Evolutionary conservation across 2,797 vertebrate genomes (phyloP), one percentile per base, ranked within the genome.

Genomic region (Hyperoplus immaculatus): DNA sequence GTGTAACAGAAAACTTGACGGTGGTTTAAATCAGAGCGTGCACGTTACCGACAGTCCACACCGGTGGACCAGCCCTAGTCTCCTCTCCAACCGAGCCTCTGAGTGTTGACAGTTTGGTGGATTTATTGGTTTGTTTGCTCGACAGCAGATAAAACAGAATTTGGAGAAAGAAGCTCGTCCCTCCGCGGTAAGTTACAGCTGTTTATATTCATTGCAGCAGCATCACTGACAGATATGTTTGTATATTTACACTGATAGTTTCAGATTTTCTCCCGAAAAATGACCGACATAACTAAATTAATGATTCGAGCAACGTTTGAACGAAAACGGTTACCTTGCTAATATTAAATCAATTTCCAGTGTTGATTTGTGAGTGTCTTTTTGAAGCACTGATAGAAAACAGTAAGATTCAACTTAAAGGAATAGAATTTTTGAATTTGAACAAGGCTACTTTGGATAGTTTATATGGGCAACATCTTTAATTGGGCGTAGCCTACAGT

Each of bases 151-250:
- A 3, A 8, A 59, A 11, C 9, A 59, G 4, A 4, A 29, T 55
- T 13, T 3, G 14, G 11, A 46, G 43, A 0, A 16, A 70, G 55
- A 39, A 51, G 51, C 59, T 63, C 57, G 0, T 55, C 41, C 14
- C 0, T 57, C 14, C 4, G 39, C 57, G 78, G 82, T 80, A 8
- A 77, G 82, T 84, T 46, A 2, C 59, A 8, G 50, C 11, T 9
- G 14, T 49, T 39, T 18, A n/a, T 56, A 7, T 42, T 36, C 0
- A 16, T n/a, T 13, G 18, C 41, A 56, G 49, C 12, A 4, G 11
- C 54, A 36, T 21, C 3, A 6, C 21, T 36, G 47, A 49, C 11
- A 10, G 10, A 46, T 29, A 29, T 29, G 29, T 29, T 29, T 3
- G 3, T 29, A 29, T 29, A 29, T 29, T 29, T 29, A 3, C 29